These are phyloP conservation scores for Coregonus suidteri DNA, from an alignment of 2,797 vertebrate species.

Conservation along the genomic window DNA sequence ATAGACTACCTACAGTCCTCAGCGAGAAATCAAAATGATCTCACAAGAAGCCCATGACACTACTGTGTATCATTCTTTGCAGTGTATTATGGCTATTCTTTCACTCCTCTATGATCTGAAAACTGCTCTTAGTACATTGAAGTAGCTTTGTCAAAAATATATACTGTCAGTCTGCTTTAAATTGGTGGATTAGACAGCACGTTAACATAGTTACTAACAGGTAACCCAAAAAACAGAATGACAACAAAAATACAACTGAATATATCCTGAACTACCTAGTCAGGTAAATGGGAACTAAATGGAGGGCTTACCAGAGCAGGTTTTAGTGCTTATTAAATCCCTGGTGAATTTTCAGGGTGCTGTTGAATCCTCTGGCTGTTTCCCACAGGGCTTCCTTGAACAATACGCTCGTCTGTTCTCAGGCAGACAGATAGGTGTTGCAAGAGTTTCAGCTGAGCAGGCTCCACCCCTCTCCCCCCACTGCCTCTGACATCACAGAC, in stretches of 20 bases:
- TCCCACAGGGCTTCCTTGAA: conserved; percentile 79
- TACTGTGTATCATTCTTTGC: background rate
- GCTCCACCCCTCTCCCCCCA: conserved; percentile 63
- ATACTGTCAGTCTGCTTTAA: background rate
- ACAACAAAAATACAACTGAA: background rate
- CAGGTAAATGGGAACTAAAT: conserved; percentile 8
- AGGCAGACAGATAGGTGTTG: conserved; percentile 79
- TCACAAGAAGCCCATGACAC: background rate
- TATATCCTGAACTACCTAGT: background rate
- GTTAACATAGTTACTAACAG: background rate
- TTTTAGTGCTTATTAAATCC: conserved; percentile 47
- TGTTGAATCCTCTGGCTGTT: conserved; percentile 65
- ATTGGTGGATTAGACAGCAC: background rate
- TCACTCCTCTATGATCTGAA: background rate
- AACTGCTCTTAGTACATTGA: background rate
- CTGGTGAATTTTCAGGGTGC: conserved; percentile 45
- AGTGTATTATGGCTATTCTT: no score
- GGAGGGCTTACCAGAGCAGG: conserved; percentile 59
- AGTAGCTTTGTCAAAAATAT: background rate
- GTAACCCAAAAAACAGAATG: background rate
- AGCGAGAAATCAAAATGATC: conserved; percentile 8
- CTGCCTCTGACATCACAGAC: conserved; percentile 82
- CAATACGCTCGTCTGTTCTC: conserved; percentile 78
- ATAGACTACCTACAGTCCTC: conserved; percentile 2
- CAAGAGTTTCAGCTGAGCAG: conserved; percentile 74